Percentiles rank a stretch among this genome's conserved stretches.
phyloP scores from a whole-genome alignment of 2,113 vertebrate species.

The Oryzias javanicus region DNA sequence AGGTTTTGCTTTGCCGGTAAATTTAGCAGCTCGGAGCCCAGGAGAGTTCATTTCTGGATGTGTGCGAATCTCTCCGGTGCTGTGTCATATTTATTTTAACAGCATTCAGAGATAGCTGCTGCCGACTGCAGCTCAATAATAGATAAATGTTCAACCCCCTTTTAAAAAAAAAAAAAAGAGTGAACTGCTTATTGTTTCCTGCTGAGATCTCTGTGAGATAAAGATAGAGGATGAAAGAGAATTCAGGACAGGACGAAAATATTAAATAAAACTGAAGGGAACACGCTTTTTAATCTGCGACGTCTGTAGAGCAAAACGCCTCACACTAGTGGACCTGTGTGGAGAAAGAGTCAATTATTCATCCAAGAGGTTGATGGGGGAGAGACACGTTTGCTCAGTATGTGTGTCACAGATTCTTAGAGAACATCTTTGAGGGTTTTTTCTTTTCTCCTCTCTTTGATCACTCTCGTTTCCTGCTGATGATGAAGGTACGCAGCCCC shows the following conservation, averaged over 20 bases:
- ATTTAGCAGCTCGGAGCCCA: constrained; percentile 7
- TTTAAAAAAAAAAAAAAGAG: constrained; percentile 14
- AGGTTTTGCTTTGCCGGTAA: constrained; percentile 26
- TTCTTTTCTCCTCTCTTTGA: constrained; percentile 16
- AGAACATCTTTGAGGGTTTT: constrained; percentile 7
- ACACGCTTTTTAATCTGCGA: constrained; percentile 17
- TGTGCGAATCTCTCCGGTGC: constrained; percentile 44
- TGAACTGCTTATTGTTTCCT: constrained; percentile 38
- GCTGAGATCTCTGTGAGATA: constrained; percentile 39
- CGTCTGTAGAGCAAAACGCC: constrained; percentile 40
- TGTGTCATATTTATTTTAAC: constrained; percentile 67
- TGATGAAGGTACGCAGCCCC: constrained; percentile 56
- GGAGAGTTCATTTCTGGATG: constrained; percentile 47
- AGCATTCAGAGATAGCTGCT: constrained; percentile 55
- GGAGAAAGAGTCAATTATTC: constrained; percentile 56
- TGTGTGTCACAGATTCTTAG: constrained; percentile 20
- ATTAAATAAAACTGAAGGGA: not conserved
- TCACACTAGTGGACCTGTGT: constrained; percentile 35
- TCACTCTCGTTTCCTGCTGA: constrained; percentile 21
- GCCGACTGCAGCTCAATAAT: constrained; percentile 68
- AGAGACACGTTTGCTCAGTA: constrained; percentile 44
- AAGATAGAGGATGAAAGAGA: constrained; percentile 26
- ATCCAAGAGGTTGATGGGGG: constrained; percentile 25
- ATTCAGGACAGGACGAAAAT: constrained; percentile 20
- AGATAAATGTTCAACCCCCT: constrained; percentile 50